Conservation (phyloP, 2,888 invertebrate species). For the Trichopria drosophilae region DNA sequence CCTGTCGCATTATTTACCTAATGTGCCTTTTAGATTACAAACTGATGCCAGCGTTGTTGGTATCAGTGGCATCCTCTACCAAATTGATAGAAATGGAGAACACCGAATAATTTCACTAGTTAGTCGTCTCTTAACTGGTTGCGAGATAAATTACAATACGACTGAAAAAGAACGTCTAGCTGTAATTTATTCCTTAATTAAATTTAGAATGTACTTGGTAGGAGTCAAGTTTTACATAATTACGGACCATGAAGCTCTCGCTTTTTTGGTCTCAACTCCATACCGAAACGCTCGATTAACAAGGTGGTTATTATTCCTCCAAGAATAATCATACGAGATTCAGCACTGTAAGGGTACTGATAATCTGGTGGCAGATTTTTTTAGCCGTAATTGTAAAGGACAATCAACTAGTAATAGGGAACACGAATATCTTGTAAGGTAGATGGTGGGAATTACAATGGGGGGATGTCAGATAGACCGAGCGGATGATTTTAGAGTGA, state of each 20-base stretch:
- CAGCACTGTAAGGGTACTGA: slow-evolving; percentile 35
- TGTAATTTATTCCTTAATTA: slow-evolving; percentile 37
- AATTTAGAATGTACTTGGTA: slow-evolving; percentile 39
- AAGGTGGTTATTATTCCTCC: slow-evolving; percentile 38
- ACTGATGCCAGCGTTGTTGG: slow-evolving; percentile 21
- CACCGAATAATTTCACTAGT: slow-evolving; percentile 32
- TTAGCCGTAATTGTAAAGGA: slow-evolving; percentile 34
- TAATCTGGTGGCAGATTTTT: slow-evolving; percentile 38
- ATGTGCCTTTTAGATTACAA: too few species aligned
- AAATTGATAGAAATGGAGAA: background rate
- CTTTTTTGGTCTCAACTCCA: slow-evolving; percentile 38
- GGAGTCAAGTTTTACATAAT: slow-evolving; percentile 28
- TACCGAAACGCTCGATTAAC: slow-evolving; percentile 35
- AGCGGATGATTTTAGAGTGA: too few species aligned
- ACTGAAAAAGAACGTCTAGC: slow-evolving; percentile 36
- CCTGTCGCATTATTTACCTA: slow-evolving; percentile 6
- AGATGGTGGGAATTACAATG: too few species aligned
- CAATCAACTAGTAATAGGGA: too few species aligned
- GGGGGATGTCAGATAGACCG: too few species aligned
- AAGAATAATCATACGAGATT: slow-evolving; percentile 37
- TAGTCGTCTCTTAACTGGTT: slow-evolving; percentile 29
- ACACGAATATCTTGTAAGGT: too few species aligned
- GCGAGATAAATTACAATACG: slow-evolving; percentile 32
- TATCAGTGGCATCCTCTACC: slow-evolving; percentile 33
- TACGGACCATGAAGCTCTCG: slow-evolving; percentile 40